Base-by-base conservation (phyloP, 2,113 vertebrate species). In the Phaethon lepturus region DNA sequence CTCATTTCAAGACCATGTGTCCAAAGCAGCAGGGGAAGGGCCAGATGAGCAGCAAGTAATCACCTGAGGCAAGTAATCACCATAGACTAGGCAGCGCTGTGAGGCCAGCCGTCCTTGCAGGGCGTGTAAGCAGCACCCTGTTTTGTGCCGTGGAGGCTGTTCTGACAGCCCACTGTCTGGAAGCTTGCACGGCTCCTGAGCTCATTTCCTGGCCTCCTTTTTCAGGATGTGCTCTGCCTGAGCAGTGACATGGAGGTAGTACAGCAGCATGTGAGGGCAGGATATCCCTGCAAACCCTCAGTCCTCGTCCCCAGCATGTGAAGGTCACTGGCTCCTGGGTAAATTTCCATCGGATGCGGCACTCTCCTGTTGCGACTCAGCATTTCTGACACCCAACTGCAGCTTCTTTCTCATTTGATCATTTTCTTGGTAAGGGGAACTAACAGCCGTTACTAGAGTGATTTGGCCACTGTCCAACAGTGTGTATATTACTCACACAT, bases 261-360 rank as follows among this genome's bases (percentile, higher is more conserved):
- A 35, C 24, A 83, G 77, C 71, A 73, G 56, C 0, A 3, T 58
- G 52, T 50, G 71, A 94, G 81, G 74, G 64, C 40, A 53, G 88
- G 79, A 33, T 87, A 80, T 88, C 89, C 86, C 77, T 62, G 28
- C 59, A 52, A 93, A 44, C 64, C 73, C 42, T 79, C 0, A 2
- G 47, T 88, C 42, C 64, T 88, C 7, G 0, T 96, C 71, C 77
- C 45, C 72, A 52, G 88, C 1, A 0, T 93, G 68, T 89, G 82
- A 97, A 96, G 77, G 86, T 96, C 94, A 1, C 72, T 42, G 91
- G 93, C 91, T 96, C 75, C 79, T 64, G 88, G 87, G 92, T 96
- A 94, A 97, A 96, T 97, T 97, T 97, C 97, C 97, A 96, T 82
- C 2, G 2, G 74, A 90, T 97, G 95, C 94, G 44, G 95, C 95